Evolutionary conservation across 1,140 invertebrate genomes (phyloP).

Genomic region (Neotoxoptera formosana): DNA sequence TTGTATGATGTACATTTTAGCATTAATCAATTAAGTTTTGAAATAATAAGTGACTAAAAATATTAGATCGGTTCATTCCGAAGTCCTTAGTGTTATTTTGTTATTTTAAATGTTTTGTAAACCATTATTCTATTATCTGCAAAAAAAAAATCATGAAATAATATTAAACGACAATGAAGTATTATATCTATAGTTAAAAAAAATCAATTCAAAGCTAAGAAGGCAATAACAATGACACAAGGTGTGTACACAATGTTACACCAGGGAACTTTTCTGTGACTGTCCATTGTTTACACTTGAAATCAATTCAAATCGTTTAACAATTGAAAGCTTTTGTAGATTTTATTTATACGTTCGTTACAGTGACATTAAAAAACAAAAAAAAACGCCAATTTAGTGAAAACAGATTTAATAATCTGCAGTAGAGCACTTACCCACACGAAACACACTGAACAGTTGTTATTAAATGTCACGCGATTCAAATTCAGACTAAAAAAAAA

Average conservation of each 20-base stretch:
- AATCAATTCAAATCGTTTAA: conserved; percentile 52
- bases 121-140: not conserved
- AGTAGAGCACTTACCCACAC: conserved; percentile 40
- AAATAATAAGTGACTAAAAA: not conserved
- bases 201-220: not conserved
- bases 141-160: conserved; percentile 3
- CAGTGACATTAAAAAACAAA: conserved; percentile 29
- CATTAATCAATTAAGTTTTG: not conserved
- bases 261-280: not conserved
- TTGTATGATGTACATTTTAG: not conserved
- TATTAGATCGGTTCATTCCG: not conserved
- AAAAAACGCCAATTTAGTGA: conserved; percentile 40
- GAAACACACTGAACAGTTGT: conserved; percentile 17
- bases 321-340: conserved; percentile 39
- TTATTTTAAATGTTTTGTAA: not conserved
- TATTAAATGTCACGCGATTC: conserved; percentile 51
- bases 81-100: not conserved
- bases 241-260: not conserved
- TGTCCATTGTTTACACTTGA: conserved; percentile 24
- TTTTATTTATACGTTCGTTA: conserved; percentile 21
- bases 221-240: not conserved
- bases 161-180: not conserved
- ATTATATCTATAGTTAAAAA: not conserved
- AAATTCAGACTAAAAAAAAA: conserved; percentile 23
- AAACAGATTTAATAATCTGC: conserved; percentile 46